Base-by-base conservation (phyloP, 2,113 vertebrate genomes). In the Raja brachyura region DNA sequence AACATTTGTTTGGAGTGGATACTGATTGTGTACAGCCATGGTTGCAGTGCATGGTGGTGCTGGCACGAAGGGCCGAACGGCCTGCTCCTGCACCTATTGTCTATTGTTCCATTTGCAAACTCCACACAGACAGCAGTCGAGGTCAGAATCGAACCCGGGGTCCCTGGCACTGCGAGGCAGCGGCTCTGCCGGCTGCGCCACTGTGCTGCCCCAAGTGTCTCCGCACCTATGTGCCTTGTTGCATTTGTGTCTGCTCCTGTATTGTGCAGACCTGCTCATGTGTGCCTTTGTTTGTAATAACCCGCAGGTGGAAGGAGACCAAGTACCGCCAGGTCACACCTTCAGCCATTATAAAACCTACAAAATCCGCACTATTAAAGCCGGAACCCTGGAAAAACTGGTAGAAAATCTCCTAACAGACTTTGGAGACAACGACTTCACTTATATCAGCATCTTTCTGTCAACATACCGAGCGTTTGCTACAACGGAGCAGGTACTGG, bases 371-470 rank as follows among this genome's bases (percentile, higher is more conserved):
- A 98, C 97, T 13, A 99, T 99, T 93, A 98, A 98, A 10, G 97
- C 98, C 0, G 98, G 98, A 86, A 98, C 98, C 0, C 94, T 99
- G 96, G 98, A 98, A 95, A 98, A 98, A 77, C 97, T 99, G 88
- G 98, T 99, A 94, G 98, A 99, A 95, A 99, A 98, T 74, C 95
- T 99, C 90, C 94, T 99, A 93, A 99, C 97, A 0, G 98, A 98
- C 0, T 98, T 98, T 48, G 98, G 97, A 22, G 97, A 99, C 96
- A 98, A 98, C 0, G 98, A 99, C 95, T 98, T 98, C 94, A 98
- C 98, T 70, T 99, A 99, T 94, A 98, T 97, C 95, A 98, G 97
- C 96, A 98, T 98, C 96, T 99, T 99, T 94, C 95, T 99, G 83
- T 98, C 98, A 93, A 99, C 98, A 0, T 99, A 98, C 95, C 96